A percentile compares a stretch with the other conserved stretches of the same genome.
Evolutionary conservation across 2,888 invertebrate species (phyloP).

Genomic region (Cryptus viduatorius): DNA sequence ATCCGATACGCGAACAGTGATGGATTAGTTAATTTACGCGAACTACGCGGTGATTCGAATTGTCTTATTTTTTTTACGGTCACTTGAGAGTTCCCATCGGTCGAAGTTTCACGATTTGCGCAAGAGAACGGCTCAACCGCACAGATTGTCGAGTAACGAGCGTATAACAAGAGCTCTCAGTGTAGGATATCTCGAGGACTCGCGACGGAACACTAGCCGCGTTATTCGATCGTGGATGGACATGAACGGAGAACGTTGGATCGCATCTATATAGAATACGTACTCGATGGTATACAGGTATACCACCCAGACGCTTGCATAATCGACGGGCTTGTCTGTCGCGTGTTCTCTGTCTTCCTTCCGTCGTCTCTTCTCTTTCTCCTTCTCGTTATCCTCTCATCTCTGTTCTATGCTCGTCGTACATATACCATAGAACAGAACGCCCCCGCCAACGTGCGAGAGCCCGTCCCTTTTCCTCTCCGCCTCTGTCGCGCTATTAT

Average conservation of each 20-base stretch:
- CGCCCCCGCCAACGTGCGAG: neutral
- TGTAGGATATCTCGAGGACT: constrained; percentile 25
- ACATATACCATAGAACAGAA: constrained; percentile 13
- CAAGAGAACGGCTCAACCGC: neutral
- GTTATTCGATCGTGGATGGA: constrained; percentile 32
- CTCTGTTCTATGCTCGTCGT: constrained; percentile 25
- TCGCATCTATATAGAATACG: neutral
- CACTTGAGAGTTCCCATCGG: neutral
- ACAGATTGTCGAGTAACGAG: constrained; percentile 24
- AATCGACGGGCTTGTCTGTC: constrained; percentile 48
- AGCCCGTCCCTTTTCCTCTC: constrained; percentile 4
- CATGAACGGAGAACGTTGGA: neutral
- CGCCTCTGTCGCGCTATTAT: constrained; percentile 14
- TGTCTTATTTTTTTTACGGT: neutral
- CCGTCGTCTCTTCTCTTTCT: constrained; percentile 12
- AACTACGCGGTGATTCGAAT: neutral
- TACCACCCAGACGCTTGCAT: constrained; percentile 33
- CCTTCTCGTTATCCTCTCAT: neutral
- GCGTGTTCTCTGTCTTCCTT: neutral
- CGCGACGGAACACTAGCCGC: constrained; percentile 19
- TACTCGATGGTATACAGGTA: neutral
- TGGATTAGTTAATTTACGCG: neutral
- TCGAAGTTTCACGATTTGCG: constrained; percentile 7
- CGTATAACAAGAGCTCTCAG: constrained; percentile 26
- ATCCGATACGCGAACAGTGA: neutral